Conservation (phyloP, 2,797 vertebrate species). For the Chrysocyon brachyurus region DNA sequence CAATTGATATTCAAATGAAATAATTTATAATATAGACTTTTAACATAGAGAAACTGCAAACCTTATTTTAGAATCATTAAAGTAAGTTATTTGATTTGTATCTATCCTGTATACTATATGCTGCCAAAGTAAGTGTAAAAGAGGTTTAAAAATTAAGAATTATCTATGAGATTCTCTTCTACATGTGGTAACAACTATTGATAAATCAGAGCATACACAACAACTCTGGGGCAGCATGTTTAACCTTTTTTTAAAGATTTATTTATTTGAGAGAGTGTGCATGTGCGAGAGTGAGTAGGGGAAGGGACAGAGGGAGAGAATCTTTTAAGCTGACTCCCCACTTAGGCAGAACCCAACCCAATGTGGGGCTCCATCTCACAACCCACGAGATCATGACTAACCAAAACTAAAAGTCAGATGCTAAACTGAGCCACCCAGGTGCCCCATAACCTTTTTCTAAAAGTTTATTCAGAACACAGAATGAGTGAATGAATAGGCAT, state of each 20-base stretch:
- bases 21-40: neutral
- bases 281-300: neutral
- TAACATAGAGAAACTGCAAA: neutral
- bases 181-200: neutral
- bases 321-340: neutral
- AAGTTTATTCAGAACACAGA: neutral
- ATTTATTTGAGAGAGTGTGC: neutral
- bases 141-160: neutral
- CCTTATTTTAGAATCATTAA: conserved; percentile 45
- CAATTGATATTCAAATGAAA: neutral
- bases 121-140: conserved; percentile 8
- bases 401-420: neutral
- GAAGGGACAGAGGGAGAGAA: neutral
- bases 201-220: neutral
- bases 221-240: neutral
- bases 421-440: neutral
- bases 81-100: neutral
- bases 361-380: neutral
- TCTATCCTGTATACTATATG: neutral
- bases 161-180: neutral
- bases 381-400: neutral
- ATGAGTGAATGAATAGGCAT: neutral
- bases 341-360: neutral
- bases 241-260: neutral
- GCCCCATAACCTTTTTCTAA: neutral